Base-by-base conservation (phyloP, 2,113 vertebrate genomes). In the Pungitius pungitius region DNA sequence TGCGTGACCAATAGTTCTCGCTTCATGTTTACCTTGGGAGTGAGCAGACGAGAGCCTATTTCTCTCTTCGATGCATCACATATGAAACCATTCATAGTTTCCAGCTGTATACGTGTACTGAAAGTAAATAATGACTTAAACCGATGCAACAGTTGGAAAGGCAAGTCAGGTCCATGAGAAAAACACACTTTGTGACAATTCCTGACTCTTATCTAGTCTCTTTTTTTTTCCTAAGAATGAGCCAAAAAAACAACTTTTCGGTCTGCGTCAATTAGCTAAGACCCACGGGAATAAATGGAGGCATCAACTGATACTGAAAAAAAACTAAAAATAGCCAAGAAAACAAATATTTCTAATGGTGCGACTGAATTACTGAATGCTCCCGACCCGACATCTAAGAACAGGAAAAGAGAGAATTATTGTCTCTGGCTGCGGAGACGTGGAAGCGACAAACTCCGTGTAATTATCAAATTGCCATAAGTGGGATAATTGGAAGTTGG, bases 391-490 rank as follows among this genome's bases (percentile, higher is more conserved):
- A 18, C 24, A 52, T 22, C 8, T 43, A 57, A 43, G n/a, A n/a
- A n/a, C n/a, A n/a, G n/a, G n/a, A n/a, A n/a, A n/a, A n/a, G n/a
- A n/a, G n/a, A n/a, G n/a, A n/a, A n/a, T n/a, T n/a, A n/a, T n/a
- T n/a, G n/a, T n/a, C n/a, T n/a, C n/a, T n/a, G n/a, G n/a, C n/a
- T n/a, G n/a, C n/a, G n/a, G n/a, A n/a, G n/a, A n/a, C n/a, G n/a
- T n/a, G n/a, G n/a, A n/a, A n/a, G 22, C 14, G 55, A 69, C 33
- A 69, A 66, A 24, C 77, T 78, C 49, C 64, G 45, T 69, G 40
- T 77, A 83, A 88, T 91, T 82, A 84, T 76, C 60, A 79, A 79
- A 89, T 89, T 85, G 47, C 69, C 45, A 24, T 87, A 73, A 87
- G 63, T 78, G 66, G 58, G 58, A 78, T 78, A 65, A 81, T 35